phyloP scores from a whole-genome alignment of 37 sponge, comb jelly and placozoan species.

The Oopsacas minuta region DNA sequence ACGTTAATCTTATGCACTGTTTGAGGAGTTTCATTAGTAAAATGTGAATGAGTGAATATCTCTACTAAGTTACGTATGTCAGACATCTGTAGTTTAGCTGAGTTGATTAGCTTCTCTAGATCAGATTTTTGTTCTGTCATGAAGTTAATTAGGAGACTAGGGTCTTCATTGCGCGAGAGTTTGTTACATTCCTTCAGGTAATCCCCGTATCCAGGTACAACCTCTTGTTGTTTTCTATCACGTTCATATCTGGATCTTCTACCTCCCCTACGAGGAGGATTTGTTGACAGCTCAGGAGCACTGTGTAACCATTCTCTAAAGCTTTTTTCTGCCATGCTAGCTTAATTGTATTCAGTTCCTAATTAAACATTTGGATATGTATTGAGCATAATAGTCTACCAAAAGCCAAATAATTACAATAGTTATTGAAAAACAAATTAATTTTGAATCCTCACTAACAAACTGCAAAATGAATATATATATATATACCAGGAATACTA shows the following conservation, averaged over 20 bases:
- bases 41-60: not conserved
- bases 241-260: not conserved
- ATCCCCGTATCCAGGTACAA: not conserved
- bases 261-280: not conserved
- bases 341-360: too few relatives aligned
- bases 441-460: too few relatives aligned
- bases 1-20: not conserved
- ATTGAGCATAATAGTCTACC: too few relatives aligned
- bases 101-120: not conserved
- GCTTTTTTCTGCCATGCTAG: not conserved
- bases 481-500: too few relatives aligned
- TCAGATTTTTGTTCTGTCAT: not conserved
- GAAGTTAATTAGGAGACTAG: not conserved
- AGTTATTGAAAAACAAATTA: too few relatives aligned
- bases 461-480: too few relatives aligned
- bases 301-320: not conserved
- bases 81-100: not conserved
- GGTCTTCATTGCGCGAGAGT: not conserved
- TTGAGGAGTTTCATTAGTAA: not conserved
- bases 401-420: too few relatives aligned
- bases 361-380: too few relatives aligned
- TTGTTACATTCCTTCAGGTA: not conserved
- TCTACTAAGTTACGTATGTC: not conserved
- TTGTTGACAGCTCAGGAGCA: not conserved
- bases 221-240: not conserved